Evolutionary conservation across 2,113 vertebrate genomes (phyloP).

Genomic region (Strigops habroptila): DNA sequence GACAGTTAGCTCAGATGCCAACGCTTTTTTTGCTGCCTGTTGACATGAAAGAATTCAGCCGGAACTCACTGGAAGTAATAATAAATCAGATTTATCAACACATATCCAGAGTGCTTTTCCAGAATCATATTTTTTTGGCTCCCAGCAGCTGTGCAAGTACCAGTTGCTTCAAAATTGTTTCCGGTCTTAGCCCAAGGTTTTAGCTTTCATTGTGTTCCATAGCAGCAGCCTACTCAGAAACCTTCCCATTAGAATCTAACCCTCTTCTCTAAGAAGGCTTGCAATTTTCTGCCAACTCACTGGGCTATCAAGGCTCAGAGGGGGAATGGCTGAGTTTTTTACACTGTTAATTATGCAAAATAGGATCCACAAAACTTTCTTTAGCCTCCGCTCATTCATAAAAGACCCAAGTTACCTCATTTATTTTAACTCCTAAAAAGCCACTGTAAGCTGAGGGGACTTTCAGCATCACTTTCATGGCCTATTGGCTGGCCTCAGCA

Average conservation of each 20-base stretch:
- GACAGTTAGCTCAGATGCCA: background rate
- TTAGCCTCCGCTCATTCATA: background rate
- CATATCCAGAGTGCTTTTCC: background rate
- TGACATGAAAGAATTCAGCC: background rate
- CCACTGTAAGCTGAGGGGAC: background rate
- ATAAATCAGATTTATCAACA: background rate
- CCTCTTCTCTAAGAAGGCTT: background rate
- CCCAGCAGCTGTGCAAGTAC: background rate
- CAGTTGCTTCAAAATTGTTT: background rate
- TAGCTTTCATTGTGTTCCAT: background rate
- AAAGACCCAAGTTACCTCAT: background rate
- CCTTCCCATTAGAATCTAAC: background rate
- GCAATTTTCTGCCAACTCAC: background rate
- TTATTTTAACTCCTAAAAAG: background rate
- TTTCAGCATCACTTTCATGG: background rate
- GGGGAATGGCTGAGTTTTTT: background rate
- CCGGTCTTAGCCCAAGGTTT: background rate
- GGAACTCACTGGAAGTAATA: background rate
- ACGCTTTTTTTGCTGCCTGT: background rate
- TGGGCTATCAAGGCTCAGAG: background rate
- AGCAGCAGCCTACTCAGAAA: background rate
- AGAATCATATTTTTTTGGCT: rapidly evolving
- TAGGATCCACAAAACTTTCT: background rate
- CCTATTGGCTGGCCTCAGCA: background rate
- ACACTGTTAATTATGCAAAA: background rate